These are phyloP conservation scores for Solenodon paradoxus DNA, from an alignment of 2,113 vertebrate species.

Conservation along the genomic window DNA sequence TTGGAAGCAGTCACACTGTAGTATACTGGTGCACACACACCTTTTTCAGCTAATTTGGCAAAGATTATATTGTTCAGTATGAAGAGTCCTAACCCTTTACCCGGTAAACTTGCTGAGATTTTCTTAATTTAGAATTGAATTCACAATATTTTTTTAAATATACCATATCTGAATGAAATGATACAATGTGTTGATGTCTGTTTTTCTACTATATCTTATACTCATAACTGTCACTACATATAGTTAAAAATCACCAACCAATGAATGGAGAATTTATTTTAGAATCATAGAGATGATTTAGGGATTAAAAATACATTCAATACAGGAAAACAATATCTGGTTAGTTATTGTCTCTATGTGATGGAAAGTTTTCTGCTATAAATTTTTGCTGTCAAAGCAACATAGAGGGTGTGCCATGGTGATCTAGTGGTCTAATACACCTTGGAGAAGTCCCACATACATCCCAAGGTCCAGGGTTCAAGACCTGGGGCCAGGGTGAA, in stretches of 20 bases:
- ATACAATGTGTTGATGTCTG: no score
- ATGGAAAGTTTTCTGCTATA: not conserved
- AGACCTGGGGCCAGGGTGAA: no score
- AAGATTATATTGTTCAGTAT: not conserved
- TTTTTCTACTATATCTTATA: not conserved
- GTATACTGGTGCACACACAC: not conserved
- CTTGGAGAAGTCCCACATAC: no score
- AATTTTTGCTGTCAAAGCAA: not conserved
- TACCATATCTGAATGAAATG: not conserved
- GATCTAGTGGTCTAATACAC: no score
- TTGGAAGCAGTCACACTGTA: not conserved
- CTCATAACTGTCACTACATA: not conserved
- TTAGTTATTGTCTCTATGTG: not conserved
- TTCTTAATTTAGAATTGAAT: constrained; percentile 12
- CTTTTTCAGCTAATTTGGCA: not conserved
- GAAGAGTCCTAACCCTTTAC: not conserved
- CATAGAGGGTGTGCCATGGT: no score
- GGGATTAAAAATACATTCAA: not conserved
- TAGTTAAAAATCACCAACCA: not conserved
- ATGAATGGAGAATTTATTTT: not conserved
- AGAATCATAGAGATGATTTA: not conserved
- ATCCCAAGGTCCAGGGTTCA: no score
- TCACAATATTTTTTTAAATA: not conserved
- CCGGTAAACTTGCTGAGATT: not conserved
- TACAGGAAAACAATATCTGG: not conserved